Evolutionary conservation across 2,113 vertebrate species (phyloP).

Genomic region (Nesogale talazaci): DNA sequence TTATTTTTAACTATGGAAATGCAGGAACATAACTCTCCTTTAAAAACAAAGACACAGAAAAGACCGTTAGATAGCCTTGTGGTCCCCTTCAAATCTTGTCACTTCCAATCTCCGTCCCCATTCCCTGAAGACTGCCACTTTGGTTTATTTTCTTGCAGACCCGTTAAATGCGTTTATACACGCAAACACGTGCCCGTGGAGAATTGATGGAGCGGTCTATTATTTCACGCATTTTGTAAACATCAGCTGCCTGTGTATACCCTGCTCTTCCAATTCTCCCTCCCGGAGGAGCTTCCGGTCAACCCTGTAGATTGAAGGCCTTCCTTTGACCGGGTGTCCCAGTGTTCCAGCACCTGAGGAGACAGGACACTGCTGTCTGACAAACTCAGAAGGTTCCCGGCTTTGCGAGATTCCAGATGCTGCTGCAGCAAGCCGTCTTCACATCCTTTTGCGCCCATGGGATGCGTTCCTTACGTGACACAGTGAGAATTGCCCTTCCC

Average conservation of each 20-base stretch:
- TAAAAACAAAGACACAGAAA: not conserved
- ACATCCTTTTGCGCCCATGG: accelerated
- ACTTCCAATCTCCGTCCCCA: not conserved
- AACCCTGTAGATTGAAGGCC: not conserved
- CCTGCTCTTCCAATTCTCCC: not conserved
- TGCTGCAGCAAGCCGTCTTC: not conserved
- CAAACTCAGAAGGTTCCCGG: not conserved
- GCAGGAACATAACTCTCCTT: not conserved
- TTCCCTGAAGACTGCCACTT: not conserved
- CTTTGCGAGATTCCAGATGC: not conserved
- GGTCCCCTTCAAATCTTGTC: not conserved
- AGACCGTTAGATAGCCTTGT: not conserved
- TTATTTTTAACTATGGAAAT: not conserved
- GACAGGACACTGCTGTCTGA: not conserved
- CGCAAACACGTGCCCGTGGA: not conserved
- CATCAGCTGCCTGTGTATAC: too few species aligned
- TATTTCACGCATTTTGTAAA: not conserved
- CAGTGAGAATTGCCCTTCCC: not conserved
- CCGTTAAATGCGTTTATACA: not conserved
- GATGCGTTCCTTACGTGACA: not conserved
- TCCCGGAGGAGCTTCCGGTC: accelerated
- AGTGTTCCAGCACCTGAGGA: accelerated
- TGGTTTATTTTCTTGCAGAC: constrained; percentile 1
- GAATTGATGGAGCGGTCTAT: not conserved
- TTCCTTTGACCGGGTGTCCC: not conserved